Percentiles rank a stretch among this genome's conserved stretches.
These are phyloP conservation scores for Morpho helenor DNA, from an alignment of 2,888 invertebrate species.

Conservation along the genomic window DNA sequence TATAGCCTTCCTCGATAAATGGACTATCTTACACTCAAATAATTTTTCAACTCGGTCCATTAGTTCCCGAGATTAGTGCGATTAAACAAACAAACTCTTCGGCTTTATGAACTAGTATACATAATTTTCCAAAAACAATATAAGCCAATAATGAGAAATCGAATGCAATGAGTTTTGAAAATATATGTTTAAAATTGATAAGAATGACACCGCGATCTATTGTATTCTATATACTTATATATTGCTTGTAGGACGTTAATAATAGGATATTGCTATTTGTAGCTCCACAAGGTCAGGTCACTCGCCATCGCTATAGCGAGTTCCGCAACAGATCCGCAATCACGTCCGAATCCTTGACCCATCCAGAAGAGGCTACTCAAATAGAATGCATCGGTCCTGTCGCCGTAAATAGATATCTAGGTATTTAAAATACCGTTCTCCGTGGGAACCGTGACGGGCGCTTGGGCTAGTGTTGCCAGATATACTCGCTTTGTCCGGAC, in stretches of 20 bases:
- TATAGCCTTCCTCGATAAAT: no score
- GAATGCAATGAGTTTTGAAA: no score
- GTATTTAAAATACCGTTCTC: slow-evolving; percentile 75
- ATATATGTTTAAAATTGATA: no score
- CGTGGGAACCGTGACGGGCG: slow-evolving; percentile 75
- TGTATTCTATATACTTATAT: no score
- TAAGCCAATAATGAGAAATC: no score
- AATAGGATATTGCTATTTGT: slow-evolving; percentile 60
- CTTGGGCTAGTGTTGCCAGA: slow-evolving; percentile 39
- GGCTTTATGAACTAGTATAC: no score
- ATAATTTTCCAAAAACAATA: no score
- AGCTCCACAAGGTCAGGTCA: slow-evolving; percentile 64
- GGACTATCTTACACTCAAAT: no score
- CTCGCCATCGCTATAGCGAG: slow-evolving; percentile 45
- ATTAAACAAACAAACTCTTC: no score
- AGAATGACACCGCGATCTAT: no score
- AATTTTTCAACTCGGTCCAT: no score
- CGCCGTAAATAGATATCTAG: slow-evolving; percentile 71
- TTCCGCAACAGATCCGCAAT: slow-evolving; percentile 59
- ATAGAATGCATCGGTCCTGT: slow-evolving; percentile 71
- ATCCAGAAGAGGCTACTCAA: slow-evolving; percentile 76
- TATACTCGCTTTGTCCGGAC: neutral
- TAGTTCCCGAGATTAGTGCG: no score
- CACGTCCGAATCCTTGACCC: slow-evolving; percentile 75
- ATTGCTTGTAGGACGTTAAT: slow-evolving; percentile 36